Evolutionary conservation across 2,888 invertebrate species (phyloP).

Genomic region (Dasysyrphus tricinctus): DNA sequence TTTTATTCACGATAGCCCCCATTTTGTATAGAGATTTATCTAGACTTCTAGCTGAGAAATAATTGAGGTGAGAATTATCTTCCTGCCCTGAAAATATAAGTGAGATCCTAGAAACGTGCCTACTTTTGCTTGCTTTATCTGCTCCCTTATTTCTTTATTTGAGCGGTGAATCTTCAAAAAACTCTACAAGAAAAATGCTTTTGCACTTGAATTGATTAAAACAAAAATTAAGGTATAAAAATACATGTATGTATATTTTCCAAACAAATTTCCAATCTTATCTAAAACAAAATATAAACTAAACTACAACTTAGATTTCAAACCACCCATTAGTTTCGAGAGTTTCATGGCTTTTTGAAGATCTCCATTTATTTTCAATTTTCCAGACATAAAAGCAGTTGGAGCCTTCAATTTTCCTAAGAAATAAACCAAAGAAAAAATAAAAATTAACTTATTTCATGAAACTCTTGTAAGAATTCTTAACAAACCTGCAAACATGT

Average conservation of each 20-base stretch:
- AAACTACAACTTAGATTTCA: conserved; percentile 85
- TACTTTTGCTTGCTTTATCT: no score
- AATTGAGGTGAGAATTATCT: no score
- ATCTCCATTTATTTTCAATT: conserved; percentile 96
- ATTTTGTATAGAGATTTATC: no score
- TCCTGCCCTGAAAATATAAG: no score
- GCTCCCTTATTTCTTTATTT: no score
- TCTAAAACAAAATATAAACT: conserved; percentile 29
- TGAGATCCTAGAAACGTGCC: no score
- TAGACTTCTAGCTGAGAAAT: no score
- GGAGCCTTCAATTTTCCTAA: conserved; percentile 94
- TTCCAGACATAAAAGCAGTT: conserved; percentile 97
- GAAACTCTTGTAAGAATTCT: background rate
- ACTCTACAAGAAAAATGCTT: no score
- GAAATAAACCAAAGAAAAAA: conserved; percentile 65
- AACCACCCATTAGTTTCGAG: conserved; percentile 92
- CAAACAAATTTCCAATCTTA: conserved; percentile 21
- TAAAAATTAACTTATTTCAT: background rate
- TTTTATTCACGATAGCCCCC: no score
- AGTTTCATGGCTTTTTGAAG: conserved; percentile 97
- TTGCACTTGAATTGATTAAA: background rate
- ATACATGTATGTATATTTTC: conserved; percentile 13
- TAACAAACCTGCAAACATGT: conserved; percentile 89
- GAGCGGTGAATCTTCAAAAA: no score
- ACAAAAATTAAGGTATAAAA: conserved; percentile 12